phyloP scores from a whole-genome alignment of 2,113 vertebrate genomes.

The Phalacrocorax brasilianus region DNA sequence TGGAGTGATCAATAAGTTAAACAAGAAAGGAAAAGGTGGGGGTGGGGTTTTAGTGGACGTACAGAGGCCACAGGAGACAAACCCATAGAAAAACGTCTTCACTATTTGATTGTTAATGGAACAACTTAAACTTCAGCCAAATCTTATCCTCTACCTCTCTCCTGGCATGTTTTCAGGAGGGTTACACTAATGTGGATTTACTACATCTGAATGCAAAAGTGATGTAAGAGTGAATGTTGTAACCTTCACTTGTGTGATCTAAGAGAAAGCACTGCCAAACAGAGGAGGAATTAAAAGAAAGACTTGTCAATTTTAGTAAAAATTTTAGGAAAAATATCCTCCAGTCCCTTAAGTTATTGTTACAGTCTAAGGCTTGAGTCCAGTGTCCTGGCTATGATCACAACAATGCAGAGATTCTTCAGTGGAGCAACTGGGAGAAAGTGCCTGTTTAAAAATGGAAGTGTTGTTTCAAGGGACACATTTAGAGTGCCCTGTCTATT shows the following conservation, averaged over 20 bases:
- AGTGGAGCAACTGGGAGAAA: neutral
- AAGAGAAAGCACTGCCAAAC: neutral
- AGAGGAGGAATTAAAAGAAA: neutral
- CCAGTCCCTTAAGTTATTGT: neutral
- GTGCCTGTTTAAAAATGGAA: neutral
- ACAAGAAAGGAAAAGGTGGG: neutral
- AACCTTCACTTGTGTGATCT: neutral
- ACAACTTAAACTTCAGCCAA: neutral
- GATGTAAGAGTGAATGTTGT: neutral
- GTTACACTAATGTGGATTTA: neutral
- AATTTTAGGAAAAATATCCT: neutral
- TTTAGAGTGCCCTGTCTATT: neutral
- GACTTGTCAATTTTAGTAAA: neutral
- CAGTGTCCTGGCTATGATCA: neutral
- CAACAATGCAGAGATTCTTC: accelerated
- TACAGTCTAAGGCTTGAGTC: neutral
- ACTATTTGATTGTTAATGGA: neutral
- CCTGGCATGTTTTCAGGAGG: neutral
- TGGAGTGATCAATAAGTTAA: neutral
- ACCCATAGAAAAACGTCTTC: neutral
- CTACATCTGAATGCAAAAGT: neutral
- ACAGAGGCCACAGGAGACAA: neutral
- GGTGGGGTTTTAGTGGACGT: neutral
- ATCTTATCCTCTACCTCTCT: neutral
- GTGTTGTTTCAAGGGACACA: neutral